These are phyloP conservation scores for Drosophila eugracilis DNA, from an alignment of 1,140 invertebrate genomes.

Conservation along the genomic window DNA sequence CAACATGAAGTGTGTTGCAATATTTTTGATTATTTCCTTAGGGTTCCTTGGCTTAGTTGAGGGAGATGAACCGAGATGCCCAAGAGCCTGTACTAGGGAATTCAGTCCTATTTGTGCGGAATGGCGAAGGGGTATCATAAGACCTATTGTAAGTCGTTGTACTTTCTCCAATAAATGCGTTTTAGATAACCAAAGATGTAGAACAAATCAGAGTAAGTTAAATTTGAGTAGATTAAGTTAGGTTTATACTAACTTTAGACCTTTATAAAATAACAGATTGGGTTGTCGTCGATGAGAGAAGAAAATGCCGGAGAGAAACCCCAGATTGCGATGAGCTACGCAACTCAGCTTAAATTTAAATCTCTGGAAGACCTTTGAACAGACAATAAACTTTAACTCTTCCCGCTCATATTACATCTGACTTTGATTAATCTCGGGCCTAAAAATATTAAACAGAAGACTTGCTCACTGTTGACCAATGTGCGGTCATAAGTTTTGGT, in stretches of 20 bases:
- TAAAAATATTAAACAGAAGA: constrained; percentile 36
- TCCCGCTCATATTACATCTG: neutral
- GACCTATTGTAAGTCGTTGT: constrained; percentile 1
- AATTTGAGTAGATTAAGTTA: too few species aligned
- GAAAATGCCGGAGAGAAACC: neutral
- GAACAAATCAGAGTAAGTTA: constrained; percentile 12
- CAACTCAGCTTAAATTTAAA: neutral
- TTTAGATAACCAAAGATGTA: constrained; percentile 22
- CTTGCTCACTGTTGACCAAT: constrained; percentile 36
- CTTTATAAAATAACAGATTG: constrained; percentile 18
- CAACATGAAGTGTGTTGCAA: constrained; percentile 22
- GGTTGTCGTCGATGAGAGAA: constrained; percentile 1
- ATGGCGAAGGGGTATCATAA: constrained; percentile 1
- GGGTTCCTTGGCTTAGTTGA: constrained; percentile 11
- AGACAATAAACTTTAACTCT: too few species aligned
- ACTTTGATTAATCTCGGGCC: constrained; percentile 19
- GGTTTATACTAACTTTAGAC: neutral
- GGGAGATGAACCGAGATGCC: neutral
- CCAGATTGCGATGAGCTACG: constrained; percentile 10
- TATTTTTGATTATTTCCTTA: constrained; percentile 26
- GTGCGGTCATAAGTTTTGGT: constrained; percentile 25
- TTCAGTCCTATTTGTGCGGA: constrained; percentile 28
- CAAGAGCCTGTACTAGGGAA: constrained; percentile 8
- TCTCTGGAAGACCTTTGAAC: neutral
- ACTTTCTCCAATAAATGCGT: constrained; percentile 34